Evolutionary conservation across 2,113 vertebrate genomes (phyloP), one percentile per base, ranked within the genome.

Genomic region (Montifringilla adamsi): DNA sequence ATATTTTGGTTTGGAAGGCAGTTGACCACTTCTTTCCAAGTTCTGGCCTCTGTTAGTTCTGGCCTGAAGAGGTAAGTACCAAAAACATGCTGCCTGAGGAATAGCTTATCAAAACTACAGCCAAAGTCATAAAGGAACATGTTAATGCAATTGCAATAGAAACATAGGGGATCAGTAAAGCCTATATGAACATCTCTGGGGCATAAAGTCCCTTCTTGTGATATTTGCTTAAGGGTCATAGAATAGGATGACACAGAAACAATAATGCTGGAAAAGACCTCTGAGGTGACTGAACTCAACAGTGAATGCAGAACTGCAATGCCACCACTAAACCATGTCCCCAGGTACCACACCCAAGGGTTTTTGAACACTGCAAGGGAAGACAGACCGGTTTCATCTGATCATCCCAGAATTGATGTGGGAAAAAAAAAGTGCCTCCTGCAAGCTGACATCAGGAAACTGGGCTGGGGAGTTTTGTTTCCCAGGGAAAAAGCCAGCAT

Each of bases 271-370:
- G 28, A 67, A 46, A 52, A 89, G 33, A 24, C 39, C 53, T 53
- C 31, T 60, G 41, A 41, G 46, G 19, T 60, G 3, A 3, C 10
- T 21, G 33, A 21, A 20, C 17, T 33, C 47, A 89, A 2, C 7
- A 62, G 15, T 27, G 26, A 35, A 68, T n/a, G 13, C n/a, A 46
- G 0, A 20, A 13, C 14, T 55, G 41, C n/a, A 47, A 4, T 15
- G 30, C 14, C 47, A 27, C 10, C 0, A 1, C 26, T 28, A 27
- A 69, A 14, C 41, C 21, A 5, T 1, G 8, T 62, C 26, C n/a
- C 30, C 26, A 23, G 1, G 26, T 27, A 31, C 21, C 55, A 55
- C 63, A 43, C 27, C 6, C 8, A 35, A 0, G 0, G 27, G 47
- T 4, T 35, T 75, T 47, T 22, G 37, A 33, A 9, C 7, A 7